These are phyloP conservation scores for Galaxias olidus DNA, from an alignment of 2,797 vertebrate genomes.

Conservation along the genomic window DNA sequence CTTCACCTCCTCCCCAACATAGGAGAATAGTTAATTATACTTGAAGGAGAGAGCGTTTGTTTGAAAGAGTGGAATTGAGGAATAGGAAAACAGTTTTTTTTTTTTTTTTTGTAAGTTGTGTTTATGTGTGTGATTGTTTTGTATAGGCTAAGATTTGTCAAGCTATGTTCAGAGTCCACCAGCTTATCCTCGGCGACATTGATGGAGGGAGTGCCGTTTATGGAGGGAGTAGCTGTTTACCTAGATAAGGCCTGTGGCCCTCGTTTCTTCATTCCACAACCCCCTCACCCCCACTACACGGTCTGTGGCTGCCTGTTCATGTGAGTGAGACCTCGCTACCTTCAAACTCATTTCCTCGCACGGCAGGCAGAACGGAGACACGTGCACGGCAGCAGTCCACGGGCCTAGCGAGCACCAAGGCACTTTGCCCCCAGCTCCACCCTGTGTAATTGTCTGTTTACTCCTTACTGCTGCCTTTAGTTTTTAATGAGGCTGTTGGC, in stretches of 20 bases:
- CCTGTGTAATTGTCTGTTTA: background rate
- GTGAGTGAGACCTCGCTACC: constrained; percentile 33
- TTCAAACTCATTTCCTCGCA: constrained; percentile 27
- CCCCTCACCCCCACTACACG: background rate
- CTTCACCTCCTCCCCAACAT: background rate
- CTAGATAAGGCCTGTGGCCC: constrained; percentile 21
- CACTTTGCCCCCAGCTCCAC: background rate
- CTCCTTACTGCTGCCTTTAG: too few relatives aligned
- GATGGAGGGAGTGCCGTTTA: background rate
- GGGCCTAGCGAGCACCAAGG: constrained; percentile 19
- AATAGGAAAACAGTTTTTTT: background rate
- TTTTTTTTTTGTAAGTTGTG: background rate
- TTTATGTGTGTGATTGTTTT: background rate
- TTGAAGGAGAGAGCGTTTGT: too few relatives aligned
- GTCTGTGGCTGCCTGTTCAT: constrained; percentile 40
- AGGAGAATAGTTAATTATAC: too few relatives aligned
- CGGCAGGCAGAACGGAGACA: constrained; percentile 5
- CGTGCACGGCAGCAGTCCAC: constrained; percentile 8
- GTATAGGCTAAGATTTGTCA: background rate
- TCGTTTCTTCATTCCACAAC: constrained; percentile 44
- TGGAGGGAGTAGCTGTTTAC: constrained; percentile 31
- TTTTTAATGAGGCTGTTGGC: too few relatives aligned
- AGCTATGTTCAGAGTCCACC: too few relatives aligned
- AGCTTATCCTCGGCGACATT: too few relatives aligned
- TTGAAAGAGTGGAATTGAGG: too few relatives aligned